Evolutionary conservation across 2,888 invertebrate species (phyloP), one percentile per base, ranked within the genome.

Genomic region (Chaitophorus viminalis): DNA sequence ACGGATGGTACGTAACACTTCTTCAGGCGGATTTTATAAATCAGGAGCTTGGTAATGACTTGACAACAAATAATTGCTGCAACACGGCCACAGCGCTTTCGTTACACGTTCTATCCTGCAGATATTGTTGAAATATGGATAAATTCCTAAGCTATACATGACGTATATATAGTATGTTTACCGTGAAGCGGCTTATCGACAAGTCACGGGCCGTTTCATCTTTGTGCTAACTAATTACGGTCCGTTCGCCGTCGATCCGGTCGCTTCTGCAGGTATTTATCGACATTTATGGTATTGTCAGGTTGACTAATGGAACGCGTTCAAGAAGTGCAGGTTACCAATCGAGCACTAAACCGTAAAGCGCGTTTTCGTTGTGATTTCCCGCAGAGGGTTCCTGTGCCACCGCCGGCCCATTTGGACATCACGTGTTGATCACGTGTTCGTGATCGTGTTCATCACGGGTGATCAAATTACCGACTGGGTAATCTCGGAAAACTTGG

Each of bases 141-240:
- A 60, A 21, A 21, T 60, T 9, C 25, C 21, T 2, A 52, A 5
- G 5, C 21, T 21, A n/a, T n/a, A n/a, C n/a, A n/a, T n/a, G n/a
- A n/a, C 60, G 60, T 60, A 46, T 46, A 39, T 46, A 1, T 21
- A 17, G 5, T 46, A 46, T 9, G 46, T 46, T 46, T 46, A 46
- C 46, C 14, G 46, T 14, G 11, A 46, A 46, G 46, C 2, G 14
- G 46, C 11, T 46, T 46, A 14, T 46, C 46, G 46, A 79, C n/a
- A 60, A 33, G 70, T 39, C 29, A 11, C 25, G 31, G 31, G 68
- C 25, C 60, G 36, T 29, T 39, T 11, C 39, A 18, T 18, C 65
- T 60, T 46, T 14, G 46, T 14, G 39, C 52, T n/a, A 68, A 82
- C 82, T 82, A 82, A 82, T 82, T 82, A 36, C 72, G 82, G 72